Base-by-base conservation (phyloP, 2,888 invertebrate genomes). In the Neelides folsomi region DNA sequence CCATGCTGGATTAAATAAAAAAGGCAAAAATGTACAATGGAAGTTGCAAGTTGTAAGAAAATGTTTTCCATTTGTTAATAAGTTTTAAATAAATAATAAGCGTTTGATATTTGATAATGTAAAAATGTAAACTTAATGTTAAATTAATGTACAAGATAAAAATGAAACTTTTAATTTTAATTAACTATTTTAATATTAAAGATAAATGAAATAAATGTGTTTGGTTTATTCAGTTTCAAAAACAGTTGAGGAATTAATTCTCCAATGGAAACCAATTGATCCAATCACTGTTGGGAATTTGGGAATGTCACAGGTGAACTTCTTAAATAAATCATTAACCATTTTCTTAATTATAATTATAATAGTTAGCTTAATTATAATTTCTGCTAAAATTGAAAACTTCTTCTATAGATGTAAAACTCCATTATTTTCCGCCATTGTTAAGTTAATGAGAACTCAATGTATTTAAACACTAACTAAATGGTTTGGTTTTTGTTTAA, bases 291-390 rank as follows among this genome's bases (percentile, higher is more conserved):
- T 72, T 63, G 71, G 70, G 34, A 69, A 69, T 57, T 69, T 72
- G 40, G 68, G 70, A 54, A 71, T 73, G 69, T 72, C 73, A 2
- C 72, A 73, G 57, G 73, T 73, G 58, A 71, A 73, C 54, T 69
- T 73, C 53, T 69, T 68, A 37, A 64, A 68, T 51, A 70, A 71
- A 19, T 48, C 40, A 27, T 27, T 27, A 5, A 27, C 27, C 27
- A 27, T n/a, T n/a, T n/a, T n/a, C n/a, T n/a, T n/a, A n/a, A n/a
- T n/a, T n/a, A n/a, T n/a, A n/a, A n/a, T n/a, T n/a, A n/a, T n/a
- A n/a, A n/a, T n/a, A n/a, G n/a, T n/a, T n/a, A n/a, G n/a, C n/a
- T n/a, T n/a, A n/a, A n/a, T n/a, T n/a, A n/a, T n/a, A n/a, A n/a
- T n/a, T n/a, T n/a, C n/a, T n/a, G n/a, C n/a, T n/a, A n/a, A n/a